Evolutionary conservation across 2,113 vertebrate species (phyloP).

Genomic region (Periophthalmodon schlosseri): DNA sequence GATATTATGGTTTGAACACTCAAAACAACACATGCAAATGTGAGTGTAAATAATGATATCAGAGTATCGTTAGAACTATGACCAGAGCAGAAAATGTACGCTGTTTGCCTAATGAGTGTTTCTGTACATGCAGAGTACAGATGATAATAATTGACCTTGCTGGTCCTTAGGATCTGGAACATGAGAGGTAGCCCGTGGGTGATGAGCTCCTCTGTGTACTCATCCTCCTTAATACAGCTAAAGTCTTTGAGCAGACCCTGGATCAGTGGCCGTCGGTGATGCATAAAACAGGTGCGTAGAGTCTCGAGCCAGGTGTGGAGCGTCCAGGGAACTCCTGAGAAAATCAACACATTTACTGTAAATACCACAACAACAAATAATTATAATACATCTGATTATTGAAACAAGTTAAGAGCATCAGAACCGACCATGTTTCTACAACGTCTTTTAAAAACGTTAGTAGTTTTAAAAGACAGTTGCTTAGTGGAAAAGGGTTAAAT

Average conservation of each 20-base stretch:
- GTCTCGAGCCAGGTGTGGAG: conserved; percentile 83
- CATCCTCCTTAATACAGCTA: conserved; percentile 78
- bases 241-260: conserved; percentile 82
- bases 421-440: conserved; percentile 67
- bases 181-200: conserved; percentile 81
- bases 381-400: background rate
- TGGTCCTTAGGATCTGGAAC: conserved; percentile 81
- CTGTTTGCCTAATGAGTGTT: conserved; percentile 34
- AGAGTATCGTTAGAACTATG: conserved; percentile 18
- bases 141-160: conserved; percentile 71
- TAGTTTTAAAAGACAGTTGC: conserved; percentile 21
- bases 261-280: conserved; percentile 78
- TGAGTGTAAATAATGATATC: conserved; percentile 34
- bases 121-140: conserved; percentile 24
- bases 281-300: conserved; percentile 76
- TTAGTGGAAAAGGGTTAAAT: background rate
- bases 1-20: conserved; percentile 29
- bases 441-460: conserved; percentile 14
- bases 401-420: conserved; percentile 26
- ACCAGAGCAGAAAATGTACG: conserved; percentile 10
- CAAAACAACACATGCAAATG: conserved; percentile 42
- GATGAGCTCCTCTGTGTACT: conserved; percentile 83
- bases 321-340: conserved; percentile 81
- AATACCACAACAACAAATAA: conserved; percentile 28
- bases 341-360: conserved; percentile 30